Conservation (phyloP, 1,140 invertebrate species). For the Aphaenogaster rudis region DNA sequence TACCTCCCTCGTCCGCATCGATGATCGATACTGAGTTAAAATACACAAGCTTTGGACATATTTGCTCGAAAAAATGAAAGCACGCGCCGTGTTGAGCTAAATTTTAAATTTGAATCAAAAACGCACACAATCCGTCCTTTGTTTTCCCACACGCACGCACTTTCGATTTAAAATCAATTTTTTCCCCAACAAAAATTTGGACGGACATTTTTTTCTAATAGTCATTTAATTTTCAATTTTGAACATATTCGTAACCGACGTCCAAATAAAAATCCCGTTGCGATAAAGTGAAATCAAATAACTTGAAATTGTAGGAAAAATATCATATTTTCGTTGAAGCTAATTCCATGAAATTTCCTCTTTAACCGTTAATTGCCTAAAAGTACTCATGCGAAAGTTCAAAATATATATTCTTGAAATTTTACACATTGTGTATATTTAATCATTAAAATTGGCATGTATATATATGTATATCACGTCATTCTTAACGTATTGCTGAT, state of each 20-base stretch:
- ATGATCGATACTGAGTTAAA: conserved; percentile 39
- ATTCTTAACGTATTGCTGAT: not conserved
- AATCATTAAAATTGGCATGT: not conserved
- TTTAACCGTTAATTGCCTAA: not conserved
- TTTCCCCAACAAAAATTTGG: not conserved
- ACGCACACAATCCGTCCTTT: not conserved
- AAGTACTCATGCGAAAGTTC: not conserved
- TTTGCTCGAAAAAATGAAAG: conserved; percentile 33
- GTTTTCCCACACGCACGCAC: not conserved
- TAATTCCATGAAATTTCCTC: not conserved
- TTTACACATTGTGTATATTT: not conserved
- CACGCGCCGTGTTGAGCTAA: not conserved
- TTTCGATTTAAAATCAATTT: conserved; percentile 25
- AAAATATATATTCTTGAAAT: not conserved
- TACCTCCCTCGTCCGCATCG: not conserved
- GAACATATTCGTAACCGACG: not conserved
- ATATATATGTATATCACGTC: not conserved
- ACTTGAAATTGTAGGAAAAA: not conserved
- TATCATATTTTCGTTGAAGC: not conserved
- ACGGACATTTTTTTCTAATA: not conserved
- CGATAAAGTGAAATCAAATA: conserved; percentile 6
- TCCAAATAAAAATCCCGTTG: not conserved
- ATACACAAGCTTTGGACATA: conserved; percentile 37
- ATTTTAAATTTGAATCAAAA: conserved; percentile 28
- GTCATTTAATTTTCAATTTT: conserved; percentile 24